Base-by-base conservation (phyloP, 2,113 vertebrate species). In the Eclectus roratus region DNA sequence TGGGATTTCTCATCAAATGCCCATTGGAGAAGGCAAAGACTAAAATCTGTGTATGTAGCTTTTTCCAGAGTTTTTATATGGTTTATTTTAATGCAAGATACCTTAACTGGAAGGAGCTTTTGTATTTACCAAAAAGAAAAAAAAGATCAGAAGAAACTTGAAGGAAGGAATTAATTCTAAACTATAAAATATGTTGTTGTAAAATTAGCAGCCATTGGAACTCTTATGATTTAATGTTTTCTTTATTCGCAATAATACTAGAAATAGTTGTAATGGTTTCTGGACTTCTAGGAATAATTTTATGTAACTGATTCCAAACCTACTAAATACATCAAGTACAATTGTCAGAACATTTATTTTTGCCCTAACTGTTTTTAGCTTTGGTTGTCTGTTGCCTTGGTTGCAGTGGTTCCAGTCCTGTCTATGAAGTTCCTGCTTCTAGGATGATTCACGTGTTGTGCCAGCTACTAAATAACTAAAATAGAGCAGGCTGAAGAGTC, bases 311-410 rank as follows among this genome's bases (percentile, higher is more conserved):
- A 2, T 85, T 94, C 65, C 69, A 93, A 82, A 55, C 20, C 33
- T 94, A 24, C 52, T 29, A 79, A 87, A 87, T 85, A 58, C 5
- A 66, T n/a, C 4, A 68, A 87, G 33, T 87, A 39, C 71, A 55
- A 55, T 74, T 78, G 73, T 81, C 33, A 79, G 84, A 94, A 69
- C 52, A 47, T 76, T 91, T 95, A 96, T 94, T 96, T 96, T 91
- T 96, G 79, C 39, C 28, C 29, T 72, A 18, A 76, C 93, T 94
- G 66, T 91, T 96, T 96, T 94, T 95, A 95, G 88, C 91, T 94
- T 68, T 87, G 56, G 87, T 46, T 76, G 85, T 65, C 81, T 91
- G 93, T 96, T 96, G 85, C 95, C 89, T 91, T 93, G 88, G 95
- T 89, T 93, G 85, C 95, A 89, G 84, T 87, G 60, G 65, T 91